These are phyloP conservation scores for Cavia porcellus DNA, from an alignment of 2,113 vertebrate genomes.

Conservation along the genomic window DNA sequence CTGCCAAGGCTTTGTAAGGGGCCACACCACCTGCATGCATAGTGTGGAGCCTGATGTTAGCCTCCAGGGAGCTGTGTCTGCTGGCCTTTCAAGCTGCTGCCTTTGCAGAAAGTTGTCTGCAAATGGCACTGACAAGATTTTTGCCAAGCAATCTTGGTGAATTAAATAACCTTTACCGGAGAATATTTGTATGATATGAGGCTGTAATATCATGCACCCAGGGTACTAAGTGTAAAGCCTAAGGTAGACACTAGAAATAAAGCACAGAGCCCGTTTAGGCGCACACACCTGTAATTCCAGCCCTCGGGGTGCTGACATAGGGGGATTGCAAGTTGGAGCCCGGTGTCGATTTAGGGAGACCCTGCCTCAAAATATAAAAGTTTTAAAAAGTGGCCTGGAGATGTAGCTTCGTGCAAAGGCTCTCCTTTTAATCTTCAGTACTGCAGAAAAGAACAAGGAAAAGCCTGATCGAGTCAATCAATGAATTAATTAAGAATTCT, in stretches of 20 bases:
- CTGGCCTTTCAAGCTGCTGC: constrained; percentile 23
- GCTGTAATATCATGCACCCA: background rate
- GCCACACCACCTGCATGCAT: background rate
- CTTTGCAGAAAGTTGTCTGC: constrained; percentile 55
- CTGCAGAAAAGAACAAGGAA: background rate
- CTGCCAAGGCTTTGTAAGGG: constrained; percentile 8
- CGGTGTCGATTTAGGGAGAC: background rate
- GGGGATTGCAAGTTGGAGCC: background rate
- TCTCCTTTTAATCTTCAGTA: background rate
- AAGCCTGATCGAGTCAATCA: background rate
- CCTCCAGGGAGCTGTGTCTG: background rate
- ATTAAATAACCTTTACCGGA: background rate
- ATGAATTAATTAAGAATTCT: background rate
- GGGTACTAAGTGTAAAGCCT: background rate
- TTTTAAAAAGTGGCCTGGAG: background rate
- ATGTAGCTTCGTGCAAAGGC: background rate
- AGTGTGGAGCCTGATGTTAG: constrained; percentile 60
- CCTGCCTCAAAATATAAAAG: background rate
- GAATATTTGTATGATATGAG: background rate
- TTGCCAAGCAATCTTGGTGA: constrained; percentile 40
- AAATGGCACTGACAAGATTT: constrained; percentile 52
- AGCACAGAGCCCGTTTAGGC: background rate
- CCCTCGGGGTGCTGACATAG: background rate
- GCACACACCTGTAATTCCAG: background rate
- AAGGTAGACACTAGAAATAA: background rate